A percentile compares a stretch with the other conserved stretches of the same genome.
Conservation (phyloP, 2,797 vertebrate genomes). For the Hozukius guyotensis region DNA sequence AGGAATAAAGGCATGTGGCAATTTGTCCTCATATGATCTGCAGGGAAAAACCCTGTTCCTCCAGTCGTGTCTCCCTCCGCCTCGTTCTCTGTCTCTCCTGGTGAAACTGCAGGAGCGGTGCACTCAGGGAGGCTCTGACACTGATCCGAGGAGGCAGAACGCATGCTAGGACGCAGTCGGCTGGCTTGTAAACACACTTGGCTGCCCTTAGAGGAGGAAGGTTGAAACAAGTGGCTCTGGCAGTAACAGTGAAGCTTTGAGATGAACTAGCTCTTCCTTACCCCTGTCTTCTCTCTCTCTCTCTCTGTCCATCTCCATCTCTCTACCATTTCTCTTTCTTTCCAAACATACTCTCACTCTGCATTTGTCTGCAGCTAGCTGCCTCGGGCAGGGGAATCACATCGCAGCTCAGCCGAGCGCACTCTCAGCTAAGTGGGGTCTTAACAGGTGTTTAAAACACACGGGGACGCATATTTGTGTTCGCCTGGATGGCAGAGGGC, state of each 20-base stretch:
- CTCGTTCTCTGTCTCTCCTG: slow-evolving; percentile 27
- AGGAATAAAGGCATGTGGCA: not conserved
- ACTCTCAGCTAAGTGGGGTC: slow-evolving; percentile 54
- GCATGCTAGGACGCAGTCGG: slow-evolving; percentile 67
- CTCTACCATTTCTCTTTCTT: not conserved
- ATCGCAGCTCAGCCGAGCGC: slow-evolving; percentile 22
- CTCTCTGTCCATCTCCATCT: slow-evolving; percentile 3
- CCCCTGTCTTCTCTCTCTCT: not conserved
- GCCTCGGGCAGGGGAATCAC: slow-evolving; percentile 35
- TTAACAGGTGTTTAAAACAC: slow-evolving; percentile 74
- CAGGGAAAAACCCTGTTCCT: not conserved
- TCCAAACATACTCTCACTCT: not conserved
- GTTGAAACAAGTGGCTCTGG: slow-evolving; percentile 65
- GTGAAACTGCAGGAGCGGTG: slow-evolving; percentile 49
- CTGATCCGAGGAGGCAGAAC: slow-evolving; percentile 74
- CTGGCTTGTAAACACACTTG: slow-evolving; percentile 72
- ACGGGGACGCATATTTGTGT: slow-evolving; percentile 63
- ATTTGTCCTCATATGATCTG: not conserved
- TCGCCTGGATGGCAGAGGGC: slow-evolving; percentile 48
- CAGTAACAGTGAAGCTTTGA: slow-evolving; percentile 45
- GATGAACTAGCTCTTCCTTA: slow-evolving; percentile 8
- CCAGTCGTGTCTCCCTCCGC: slow-evolving; percentile 3
- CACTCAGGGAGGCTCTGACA: slow-evolving; percentile 65
- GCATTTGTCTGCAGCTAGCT: slow-evolving; percentile 5
- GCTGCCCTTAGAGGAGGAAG: slow-evolving; percentile 61